Evolutionary conservation across 2,113 vertebrate genomes (phyloP).

Genomic region (Anthoscopus minutus): DNA sequence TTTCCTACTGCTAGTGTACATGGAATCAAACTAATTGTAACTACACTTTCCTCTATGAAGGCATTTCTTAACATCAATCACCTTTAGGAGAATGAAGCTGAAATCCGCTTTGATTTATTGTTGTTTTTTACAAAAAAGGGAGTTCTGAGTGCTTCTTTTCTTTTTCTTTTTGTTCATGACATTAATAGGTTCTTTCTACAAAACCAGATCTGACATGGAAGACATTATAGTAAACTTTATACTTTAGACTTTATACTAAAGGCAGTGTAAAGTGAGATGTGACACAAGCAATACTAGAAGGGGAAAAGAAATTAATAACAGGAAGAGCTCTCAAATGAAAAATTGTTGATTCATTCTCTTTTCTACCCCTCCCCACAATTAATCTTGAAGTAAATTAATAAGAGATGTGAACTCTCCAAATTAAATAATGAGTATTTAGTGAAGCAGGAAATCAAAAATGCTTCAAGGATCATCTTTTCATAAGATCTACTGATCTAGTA

Average conservation of each 20-base stretch:
- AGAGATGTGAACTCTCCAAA: conserved; percentile 14
- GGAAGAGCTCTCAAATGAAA: background rate
- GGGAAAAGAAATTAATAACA: conserved; percentile 7
- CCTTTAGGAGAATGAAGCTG: background rate
- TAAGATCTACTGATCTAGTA: background rate
- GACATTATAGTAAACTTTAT: too few relatives aligned
- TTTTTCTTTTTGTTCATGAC: background rate
- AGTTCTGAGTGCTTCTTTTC: background rate
- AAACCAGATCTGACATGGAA: background rate
- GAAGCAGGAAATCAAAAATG: conserved; percentile 54
- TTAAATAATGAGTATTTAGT: conserved; percentile 21
- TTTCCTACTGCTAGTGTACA: background rate
- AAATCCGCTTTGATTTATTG: background rate
- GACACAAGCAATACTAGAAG: background rate
- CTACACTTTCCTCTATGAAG: background rate
- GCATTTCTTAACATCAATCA: background rate
- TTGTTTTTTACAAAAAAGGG: background rate
- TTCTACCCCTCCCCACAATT: background rate
- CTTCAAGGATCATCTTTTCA: conserved; percentile 27
- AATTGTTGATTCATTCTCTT: background rate
- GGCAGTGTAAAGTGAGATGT: background rate
- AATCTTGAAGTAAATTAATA: conserved; percentile 44
- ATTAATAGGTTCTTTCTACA: background rate
- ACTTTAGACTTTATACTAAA: background rate
- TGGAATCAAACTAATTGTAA: background rate